These are phyloP conservation scores for Lasioglossum leucozonium DNA, from an alignment of 2,888 invertebrate genomes.

Conservation along the genomic window DNA sequence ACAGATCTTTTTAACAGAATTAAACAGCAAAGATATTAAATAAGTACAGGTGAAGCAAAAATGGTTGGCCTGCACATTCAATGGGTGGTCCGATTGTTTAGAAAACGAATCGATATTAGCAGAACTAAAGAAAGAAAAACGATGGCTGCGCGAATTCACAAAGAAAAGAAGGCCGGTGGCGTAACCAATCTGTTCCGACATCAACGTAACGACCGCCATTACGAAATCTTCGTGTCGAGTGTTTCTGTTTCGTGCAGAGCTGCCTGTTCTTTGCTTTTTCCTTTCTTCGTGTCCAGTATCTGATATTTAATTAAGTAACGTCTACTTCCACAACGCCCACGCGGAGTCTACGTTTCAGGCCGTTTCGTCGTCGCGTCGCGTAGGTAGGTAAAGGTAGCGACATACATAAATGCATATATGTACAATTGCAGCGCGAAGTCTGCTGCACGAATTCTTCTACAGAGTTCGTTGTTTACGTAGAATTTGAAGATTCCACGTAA, in stretches of 20 bases:
- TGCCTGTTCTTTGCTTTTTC: background rate
- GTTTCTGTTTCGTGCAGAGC: background rate
- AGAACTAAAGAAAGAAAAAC: background rate
- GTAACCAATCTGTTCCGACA: background rate
- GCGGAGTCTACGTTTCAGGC: background rate
- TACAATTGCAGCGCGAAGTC: background rate
- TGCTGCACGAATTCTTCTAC: background rate
- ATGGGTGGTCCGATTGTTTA: background rate
- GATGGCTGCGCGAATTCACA: background rate
- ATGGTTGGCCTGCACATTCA: background rate
- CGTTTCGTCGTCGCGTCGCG: background rate
- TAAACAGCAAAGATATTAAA: background rate
- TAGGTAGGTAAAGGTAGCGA: background rate
- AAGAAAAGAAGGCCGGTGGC: background rate
- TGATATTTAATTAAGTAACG: constrained; percentile 1
- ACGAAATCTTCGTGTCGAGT: constrained; percentile 6
- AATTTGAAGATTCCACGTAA: too few relatives aligned
- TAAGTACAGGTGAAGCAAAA: background rate
- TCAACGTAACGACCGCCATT: background rate
- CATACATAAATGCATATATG: too few relatives aligned
- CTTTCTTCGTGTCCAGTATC: too few relatives aligned
- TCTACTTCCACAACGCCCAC: background rate
- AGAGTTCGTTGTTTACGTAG: background rate
- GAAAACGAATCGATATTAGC: background rate
- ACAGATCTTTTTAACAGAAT: too few relatives aligned